Percentiles rank a stretch among this genome's conserved stretches.
These are phyloP conservation scores for Chymomyza fuscimana DNA, from an alignment of 2,888 invertebrate species.

Conservation along the genomic window DNA sequence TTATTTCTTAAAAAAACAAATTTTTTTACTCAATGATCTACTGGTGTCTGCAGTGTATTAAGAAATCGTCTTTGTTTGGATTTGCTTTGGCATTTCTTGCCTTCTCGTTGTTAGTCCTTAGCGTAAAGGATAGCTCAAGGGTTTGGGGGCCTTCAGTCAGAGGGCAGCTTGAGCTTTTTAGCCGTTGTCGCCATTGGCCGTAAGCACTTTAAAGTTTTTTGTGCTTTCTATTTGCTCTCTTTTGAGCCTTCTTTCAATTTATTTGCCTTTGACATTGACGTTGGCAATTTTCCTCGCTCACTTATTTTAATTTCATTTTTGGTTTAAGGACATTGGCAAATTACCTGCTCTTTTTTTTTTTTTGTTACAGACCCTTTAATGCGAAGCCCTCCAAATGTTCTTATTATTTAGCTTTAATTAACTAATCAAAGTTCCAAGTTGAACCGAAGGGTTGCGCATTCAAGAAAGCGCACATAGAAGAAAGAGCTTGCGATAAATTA, in stretches of 20 bases:
- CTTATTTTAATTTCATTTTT: slow-evolving; percentile 8
- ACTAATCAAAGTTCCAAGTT: slow-evolving; percentile 46
- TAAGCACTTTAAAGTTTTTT: slow-evolving; percentile 40
- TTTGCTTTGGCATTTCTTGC: slow-evolving; percentile 19
- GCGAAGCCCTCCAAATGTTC: slow-evolving; percentile 1
- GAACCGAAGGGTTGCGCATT: neutral
- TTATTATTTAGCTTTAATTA: slow-evolving; percentile 48
- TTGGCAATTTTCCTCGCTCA: slow-evolving; percentile 23
- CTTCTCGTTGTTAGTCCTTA: slow-evolving; percentile 9
- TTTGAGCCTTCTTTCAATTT: slow-evolving; percentile 14
- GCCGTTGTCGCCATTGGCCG: slow-evolving; percentile 7
- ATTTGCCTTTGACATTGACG: slow-evolving; percentile 48
- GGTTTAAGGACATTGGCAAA: slow-evolving; percentile 7
- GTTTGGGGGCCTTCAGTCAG: neutral
- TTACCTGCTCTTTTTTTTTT: slow-evolving; percentile 21
- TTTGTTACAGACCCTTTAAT: neutral
- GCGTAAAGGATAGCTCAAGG: neutral
- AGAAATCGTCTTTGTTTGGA: slow-evolving; percentile 10
- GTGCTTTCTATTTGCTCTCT: slow-evolving; percentile 1
- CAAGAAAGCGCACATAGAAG: neutral
- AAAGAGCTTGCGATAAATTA: neutral
- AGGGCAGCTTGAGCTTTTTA: neutral
- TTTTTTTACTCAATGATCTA: too few species aligned
- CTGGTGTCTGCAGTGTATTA: neutral
- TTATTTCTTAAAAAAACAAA: too few species aligned